Percentiles rank a stretch among this genome's conserved stretches.
Evolutionary conservation across 2,888 invertebrate genomes (phyloP).

Genomic region (Lomographa bimaculata): DNA sequence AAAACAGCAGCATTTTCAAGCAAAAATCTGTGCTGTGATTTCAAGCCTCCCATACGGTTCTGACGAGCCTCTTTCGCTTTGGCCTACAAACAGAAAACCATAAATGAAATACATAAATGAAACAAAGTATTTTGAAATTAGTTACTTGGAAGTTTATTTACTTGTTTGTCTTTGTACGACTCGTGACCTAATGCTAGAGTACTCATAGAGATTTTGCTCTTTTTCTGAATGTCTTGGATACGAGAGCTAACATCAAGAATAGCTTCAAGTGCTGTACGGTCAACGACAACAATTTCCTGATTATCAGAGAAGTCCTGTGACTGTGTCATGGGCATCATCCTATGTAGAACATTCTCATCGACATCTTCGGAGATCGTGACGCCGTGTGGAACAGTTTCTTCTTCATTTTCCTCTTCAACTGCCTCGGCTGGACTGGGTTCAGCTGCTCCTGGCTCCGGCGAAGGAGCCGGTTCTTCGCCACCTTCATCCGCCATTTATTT

Average conservation of each 20-base stretch:
- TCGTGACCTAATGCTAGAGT: conserved; percentile 68
- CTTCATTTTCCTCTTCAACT: conserved; percentile 36
- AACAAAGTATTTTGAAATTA: conserved; percentile 43
- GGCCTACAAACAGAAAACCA: conserved; percentile 67
- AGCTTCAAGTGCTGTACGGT: conserved; percentile 67
- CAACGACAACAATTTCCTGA: conserved; percentile 54
- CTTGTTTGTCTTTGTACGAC: conserved; percentile 79
- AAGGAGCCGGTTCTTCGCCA: conserved; percentile 35
- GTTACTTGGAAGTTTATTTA: conserved; percentile 43
- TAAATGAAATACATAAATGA: no score
- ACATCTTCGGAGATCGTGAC: no score
- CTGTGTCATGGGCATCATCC: conserved; percentile 42
- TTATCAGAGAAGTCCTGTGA: no score
- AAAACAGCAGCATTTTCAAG: conserved; percentile 86
- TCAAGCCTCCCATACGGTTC: conserved; percentile 69
- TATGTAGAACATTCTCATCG: no score
- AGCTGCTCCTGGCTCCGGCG: no score
- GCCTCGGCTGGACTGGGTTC: conserved; percentile 25
- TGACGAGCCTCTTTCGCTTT: conserved; percentile 85
- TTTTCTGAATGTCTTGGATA: conserved; percentile 63
- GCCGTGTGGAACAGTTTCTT: no score
- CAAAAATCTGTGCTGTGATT: conserved; percentile 85
- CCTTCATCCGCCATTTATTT: conserved; percentile 48
- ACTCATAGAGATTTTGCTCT: conserved; percentile 70
- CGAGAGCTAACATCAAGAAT: conserved; percentile 70